A percentile compares a stretch with the other conserved stretches of the same genome.
phyloP scores from a whole-genome alignment of 1,140 invertebrate genomes.

The Sitobion miscanthi region DNA sequence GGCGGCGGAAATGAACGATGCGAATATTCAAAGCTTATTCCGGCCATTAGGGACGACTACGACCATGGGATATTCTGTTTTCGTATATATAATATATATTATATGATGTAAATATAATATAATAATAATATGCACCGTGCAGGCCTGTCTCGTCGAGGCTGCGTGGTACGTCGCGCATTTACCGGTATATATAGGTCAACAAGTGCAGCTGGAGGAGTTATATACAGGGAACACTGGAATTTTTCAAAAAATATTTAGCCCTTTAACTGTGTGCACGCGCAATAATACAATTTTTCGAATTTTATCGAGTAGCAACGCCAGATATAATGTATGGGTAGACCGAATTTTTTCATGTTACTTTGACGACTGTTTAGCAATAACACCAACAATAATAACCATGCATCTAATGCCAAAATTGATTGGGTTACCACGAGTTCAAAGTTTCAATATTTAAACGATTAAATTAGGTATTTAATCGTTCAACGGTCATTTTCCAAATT shows the following conservation, averaged over 20 bases:
- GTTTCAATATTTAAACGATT: too few species aligned
- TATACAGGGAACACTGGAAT: background rate
- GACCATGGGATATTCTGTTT: background rate
- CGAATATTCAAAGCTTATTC: background rate
- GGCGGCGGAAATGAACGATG: background rate
- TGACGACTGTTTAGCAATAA: background rate
- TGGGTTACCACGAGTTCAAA: too few species aligned
- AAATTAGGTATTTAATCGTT: too few species aligned
- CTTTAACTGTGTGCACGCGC: background rate
- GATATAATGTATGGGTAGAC: too few species aligned
- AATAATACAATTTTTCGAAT: too few species aligned
- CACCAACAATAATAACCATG: too few species aligned
- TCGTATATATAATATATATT: background rate
- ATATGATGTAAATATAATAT: background rate
- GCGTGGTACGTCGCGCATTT: background rate
- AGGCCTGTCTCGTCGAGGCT: background rate
- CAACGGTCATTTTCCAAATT: too few species aligned
- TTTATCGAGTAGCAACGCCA: too few species aligned
- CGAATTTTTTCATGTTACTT: background rate
- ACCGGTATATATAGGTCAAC: background rate
- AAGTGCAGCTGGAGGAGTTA: background rate
- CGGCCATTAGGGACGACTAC: background rate
- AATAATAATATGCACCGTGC: background rate
- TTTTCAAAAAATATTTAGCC: background rate
- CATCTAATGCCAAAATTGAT: background rate